Evolutionary conservation across 2,113 vertebrate genomes (phyloP), one percentile per base, ranked within the genome.

Genomic region (Sapajus apella): DNA sequence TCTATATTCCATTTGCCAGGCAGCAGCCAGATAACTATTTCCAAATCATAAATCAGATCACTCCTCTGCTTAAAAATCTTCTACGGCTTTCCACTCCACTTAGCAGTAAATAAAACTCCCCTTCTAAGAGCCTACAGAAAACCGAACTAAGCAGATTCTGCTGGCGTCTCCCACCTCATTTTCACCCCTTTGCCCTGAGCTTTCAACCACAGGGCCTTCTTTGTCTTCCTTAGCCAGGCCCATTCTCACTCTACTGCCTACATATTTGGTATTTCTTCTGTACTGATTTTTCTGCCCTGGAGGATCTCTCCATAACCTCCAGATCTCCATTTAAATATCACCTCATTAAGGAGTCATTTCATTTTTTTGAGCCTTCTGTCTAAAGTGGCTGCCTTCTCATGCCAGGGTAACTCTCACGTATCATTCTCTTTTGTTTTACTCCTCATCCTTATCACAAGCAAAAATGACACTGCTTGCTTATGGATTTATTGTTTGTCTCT

Each of bases 1-100:
- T 50, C 2, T 11, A 40, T 56, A 87, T 96, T 86, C 55, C 27
- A 58, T 96, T 95, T 92, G 68, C 50, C 90, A 86, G 2, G 50
- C 7, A 80, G 47, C 9, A 86, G 40, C 27, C 47, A 96, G 81
- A 93, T 55, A 70, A 66, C 37, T n/a, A 50, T 70, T 96, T 96
- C 87, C 64, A 90, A 94, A 92, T 87, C 27, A 64, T 91, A 52
- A 75, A 86, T 95, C 20, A 85, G 56, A 91, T 83, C 50, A 66
- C 52, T 95, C 55, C 14, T 91, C 77, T 97, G 66, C 87, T 68
- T 94, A 89, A 68, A 94, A 96, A 61, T 12, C 50, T 95, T 84
- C 81, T 16, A 16, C n/a, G 70, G 45, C 20, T 96, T 96, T 92
- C 75, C 55, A 88, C 20, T 91, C 23, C 40, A 88, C 47, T 79